These are phyloP conservation scores for Plebejus anna DNA, from an alignment of 2,888 invertebrate species.

Conservation along the genomic window DNA sequence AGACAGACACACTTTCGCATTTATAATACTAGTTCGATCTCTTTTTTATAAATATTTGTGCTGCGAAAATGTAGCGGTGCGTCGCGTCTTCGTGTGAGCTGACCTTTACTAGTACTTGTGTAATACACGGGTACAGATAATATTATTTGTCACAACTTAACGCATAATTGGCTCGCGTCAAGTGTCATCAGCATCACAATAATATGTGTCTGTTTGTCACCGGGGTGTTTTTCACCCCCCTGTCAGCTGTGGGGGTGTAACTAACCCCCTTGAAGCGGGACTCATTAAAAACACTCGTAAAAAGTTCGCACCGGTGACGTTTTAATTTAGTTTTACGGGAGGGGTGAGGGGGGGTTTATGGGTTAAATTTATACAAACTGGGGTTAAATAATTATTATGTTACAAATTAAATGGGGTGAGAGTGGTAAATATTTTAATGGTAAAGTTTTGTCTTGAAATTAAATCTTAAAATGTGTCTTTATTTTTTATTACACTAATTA, in stretches of 20 bases:
- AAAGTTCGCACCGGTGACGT: constrained; percentile 24
- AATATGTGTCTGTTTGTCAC: constrained; percentile 1
- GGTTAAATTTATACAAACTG: neutral
- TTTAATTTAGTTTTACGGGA: constrained; percentile 7
- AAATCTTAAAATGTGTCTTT: too few species aligned
- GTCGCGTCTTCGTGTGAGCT: too few species aligned
- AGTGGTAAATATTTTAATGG: neutral
- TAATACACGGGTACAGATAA: neutral
- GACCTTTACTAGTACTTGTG: neutral
- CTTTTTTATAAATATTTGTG: too few species aligned
- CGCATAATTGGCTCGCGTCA: constrained; percentile 7
- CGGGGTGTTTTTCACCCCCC: neutral
- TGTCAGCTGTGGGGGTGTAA: neutral
- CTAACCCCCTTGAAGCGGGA: constrained; percentile 2
- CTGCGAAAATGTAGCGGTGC: too few species aligned
- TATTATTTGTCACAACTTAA: constrained; percentile 9
- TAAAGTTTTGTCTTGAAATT: neutral
- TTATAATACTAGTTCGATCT: too few species aligned
- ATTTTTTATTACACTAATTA: too few species aligned
- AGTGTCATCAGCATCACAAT: neutral
- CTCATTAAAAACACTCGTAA: constrained; percentile 33
- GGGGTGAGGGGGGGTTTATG: neutral
- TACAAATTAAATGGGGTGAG: neutral
- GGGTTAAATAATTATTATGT: constrained; percentile 8
- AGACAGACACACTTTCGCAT: too few species aligned